A percentile compares a stretch with the other conserved stretches of the same genome.
Conservation (phyloP, 1,140 invertebrate genomes). For the Fragariocoptes setiger region DNA sequence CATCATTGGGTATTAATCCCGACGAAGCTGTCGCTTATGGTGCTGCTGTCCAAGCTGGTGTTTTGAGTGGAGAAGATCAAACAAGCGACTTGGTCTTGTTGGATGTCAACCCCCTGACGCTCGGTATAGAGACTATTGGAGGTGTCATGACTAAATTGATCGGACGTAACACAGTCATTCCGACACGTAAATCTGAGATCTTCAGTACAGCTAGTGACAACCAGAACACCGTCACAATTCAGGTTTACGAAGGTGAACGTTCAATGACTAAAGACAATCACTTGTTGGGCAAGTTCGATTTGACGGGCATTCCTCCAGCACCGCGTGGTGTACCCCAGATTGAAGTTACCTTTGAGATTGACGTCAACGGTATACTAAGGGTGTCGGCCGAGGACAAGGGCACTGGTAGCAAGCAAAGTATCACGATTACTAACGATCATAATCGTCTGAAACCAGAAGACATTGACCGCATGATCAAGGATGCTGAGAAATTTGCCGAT, state of each 20-base stretch:
- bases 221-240: conserved; percentile 93
- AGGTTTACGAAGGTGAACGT: conserved; percentile 81
- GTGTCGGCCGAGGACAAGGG: conserved; percentile 93
- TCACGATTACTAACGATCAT: conserved; percentile 93
- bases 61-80: conserved; percentile 25
- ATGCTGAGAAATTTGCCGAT: conserved; percentile 42
- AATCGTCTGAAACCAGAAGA: conserved; percentile 84
- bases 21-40: conserved; percentile 94
- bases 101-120: conserved; percentile 86
- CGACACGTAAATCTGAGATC: conserved; percentile 97
- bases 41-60: conserved; percentile 84
- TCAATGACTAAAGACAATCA: conserved; percentile 99
- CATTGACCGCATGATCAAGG: conserved; percentile 92
- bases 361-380: conserved; percentile 80
- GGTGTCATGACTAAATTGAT: conserved; percentile 99
- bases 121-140: conserved; percentile 97
- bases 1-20: conserved; percentile 85
- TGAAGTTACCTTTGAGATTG: conserved; percentile 95
- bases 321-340: conserved; percentile 50
- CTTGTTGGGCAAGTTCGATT: conserved; percentile 79
- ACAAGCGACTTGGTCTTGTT: conserved; percentile 62
- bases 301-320: conserved; percentile 88
- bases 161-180: conserved; percentile 86
- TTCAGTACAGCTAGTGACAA: conserved; percentile 97
- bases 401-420: conserved; percentile 89